Percentiles rank a stretch among this genome's conserved stretches.
Evolutionary conservation across 2,888 invertebrate genomes (phyloP).

Genomic region (Philereme vetulata): DNA sequence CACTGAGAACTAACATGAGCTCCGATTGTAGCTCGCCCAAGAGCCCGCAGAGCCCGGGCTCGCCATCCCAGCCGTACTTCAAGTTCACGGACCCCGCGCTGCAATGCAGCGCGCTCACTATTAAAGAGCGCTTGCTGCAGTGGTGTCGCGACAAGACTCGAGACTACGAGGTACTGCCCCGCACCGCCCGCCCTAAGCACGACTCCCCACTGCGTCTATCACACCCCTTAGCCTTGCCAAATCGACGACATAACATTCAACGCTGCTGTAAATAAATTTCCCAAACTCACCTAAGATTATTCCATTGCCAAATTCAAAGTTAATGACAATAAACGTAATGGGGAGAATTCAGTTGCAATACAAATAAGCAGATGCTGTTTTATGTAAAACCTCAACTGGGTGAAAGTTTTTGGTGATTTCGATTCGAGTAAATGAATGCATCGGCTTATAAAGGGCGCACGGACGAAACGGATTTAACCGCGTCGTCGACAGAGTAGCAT

Average conservation of each 20-base stretch:
- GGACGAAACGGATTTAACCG: conserved; percentile 48
- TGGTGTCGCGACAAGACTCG: conserved; percentile 99
- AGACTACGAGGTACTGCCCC: conserved; percentile 94
- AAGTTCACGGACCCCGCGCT: conserved; percentile 96
- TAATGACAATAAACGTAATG: conserved; percentile 26
- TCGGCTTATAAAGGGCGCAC: conserved; percentile 46
- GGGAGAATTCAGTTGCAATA: conserved; percentile 47
- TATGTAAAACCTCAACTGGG: conserved; percentile 30
- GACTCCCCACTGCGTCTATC: conserved; percentile 47
- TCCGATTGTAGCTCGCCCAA: conserved; percentile 88
- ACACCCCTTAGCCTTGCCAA: neutral
- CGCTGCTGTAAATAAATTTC: conserved; percentile 17
- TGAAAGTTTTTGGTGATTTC: conserved; percentile 24
- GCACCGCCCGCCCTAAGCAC: conserved; percentile 30
- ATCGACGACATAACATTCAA: neutral
- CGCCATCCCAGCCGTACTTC: conserved; percentile 90
- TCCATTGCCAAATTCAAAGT: conserved; percentile 16
- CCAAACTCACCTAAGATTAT: conserved; percentile 3
- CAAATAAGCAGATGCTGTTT: conserved; percentile 49
- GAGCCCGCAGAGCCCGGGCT: conserved; percentile 86
- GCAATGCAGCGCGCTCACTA: conserved; percentile 95
- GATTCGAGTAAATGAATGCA: conserved; percentile 42
- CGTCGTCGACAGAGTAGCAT: conserved; percentile 55
- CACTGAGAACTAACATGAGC: conserved; percentile 69
- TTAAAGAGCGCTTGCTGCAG: conserved; percentile 97